Percentiles rank a stretch among this genome's conserved stretches.
These are phyloP conservation scores for Muscicapa adusta DNA, from an alignment of 2,113 vertebrate species.

Conservation along the genomic window DNA sequence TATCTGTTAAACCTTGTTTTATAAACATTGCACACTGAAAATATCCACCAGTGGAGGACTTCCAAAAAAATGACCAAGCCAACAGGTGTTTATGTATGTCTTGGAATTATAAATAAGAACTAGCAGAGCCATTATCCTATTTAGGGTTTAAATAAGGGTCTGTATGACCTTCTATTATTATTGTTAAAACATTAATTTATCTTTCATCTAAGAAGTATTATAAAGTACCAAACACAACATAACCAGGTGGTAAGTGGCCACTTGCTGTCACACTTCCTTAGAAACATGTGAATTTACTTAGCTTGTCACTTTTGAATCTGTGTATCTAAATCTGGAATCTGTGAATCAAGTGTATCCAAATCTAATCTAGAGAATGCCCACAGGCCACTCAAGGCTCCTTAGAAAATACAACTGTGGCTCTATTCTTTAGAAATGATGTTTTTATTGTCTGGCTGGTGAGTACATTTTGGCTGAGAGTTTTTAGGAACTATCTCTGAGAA, in stretches of 20 bases:
- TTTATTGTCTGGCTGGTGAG: not conserved
- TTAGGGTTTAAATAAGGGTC: not conserved
- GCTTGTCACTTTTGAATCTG: not conserved
- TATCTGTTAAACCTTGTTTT: not conserved
- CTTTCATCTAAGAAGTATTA: not conserved
- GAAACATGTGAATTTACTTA: not conserved
- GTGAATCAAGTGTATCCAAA: not conserved
- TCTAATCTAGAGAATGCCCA: not conserved
- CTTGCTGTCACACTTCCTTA: not conserved
- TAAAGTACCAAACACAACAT: not conserved
- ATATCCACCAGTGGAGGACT: not conserved
- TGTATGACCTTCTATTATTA: not conserved
- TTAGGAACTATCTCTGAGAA: not conserved
- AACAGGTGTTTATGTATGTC: not conserved
- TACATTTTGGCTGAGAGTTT: not conserved
- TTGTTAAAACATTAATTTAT: not conserved
- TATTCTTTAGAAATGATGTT: not conserved
- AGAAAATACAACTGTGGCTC: not conserved
- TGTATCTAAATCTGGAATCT: not conserved
- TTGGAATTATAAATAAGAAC: not conserved
- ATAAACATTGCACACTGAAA: not conserved
- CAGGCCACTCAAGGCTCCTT: not conserved
- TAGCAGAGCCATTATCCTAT: not conserved
- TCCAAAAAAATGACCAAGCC: not conserved
- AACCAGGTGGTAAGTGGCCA: not conserved